phyloP scores from a whole-genome alignment of 2,888 invertebrate genomes.

The Idaea dimidiata region DNA sequence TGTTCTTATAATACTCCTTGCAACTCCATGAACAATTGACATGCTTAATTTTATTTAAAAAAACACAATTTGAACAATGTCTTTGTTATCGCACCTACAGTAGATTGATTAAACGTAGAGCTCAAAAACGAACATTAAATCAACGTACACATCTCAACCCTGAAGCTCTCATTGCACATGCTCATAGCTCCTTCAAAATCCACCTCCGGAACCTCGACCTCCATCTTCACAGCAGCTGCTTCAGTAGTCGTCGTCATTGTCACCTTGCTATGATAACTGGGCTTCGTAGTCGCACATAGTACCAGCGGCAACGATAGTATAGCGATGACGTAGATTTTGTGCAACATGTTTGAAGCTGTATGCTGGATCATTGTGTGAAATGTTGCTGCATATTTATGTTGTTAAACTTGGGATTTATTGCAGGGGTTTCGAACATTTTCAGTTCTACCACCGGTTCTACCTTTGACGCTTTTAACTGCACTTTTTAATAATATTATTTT shows the following conservation, averaged over 20 bases:
- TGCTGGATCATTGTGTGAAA: not conserved
- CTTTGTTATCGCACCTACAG: not conserved
- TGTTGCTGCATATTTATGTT: not conserved
- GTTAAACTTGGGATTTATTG: not conserved
- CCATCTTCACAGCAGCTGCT: slow-evolving; percentile 7
- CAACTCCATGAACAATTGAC: too few relatives aligned
- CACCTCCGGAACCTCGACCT: slow-evolving; percentile 31
- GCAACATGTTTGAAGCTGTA: not conserved
- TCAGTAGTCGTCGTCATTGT: slow-evolving; percentile 5
- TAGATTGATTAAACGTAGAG: too few relatives aligned
- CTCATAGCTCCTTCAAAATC: slow-evolving; percentile 62
- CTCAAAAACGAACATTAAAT: not conserved
- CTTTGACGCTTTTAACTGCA: too few relatives aligned
- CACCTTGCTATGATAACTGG: slow-evolving; percentile 4
- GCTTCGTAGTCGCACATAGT: not conserved
- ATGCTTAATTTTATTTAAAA: too few relatives aligned
- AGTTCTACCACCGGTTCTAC: too few relatives aligned
- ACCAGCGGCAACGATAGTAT: not conserved
- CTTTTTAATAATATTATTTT: too few relatives aligned
- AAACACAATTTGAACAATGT: too few relatives aligned
- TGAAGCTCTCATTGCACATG: slow-evolving; percentile 77
- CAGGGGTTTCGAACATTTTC: not conserved
- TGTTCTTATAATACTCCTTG: too few relatives aligned
- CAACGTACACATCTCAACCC: slow-evolving; percentile 73
- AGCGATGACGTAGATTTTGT: not conserved